phyloP scores from a whole-genome alignment of 2,113 vertebrate species.

The Suncus etruscus region DNA sequence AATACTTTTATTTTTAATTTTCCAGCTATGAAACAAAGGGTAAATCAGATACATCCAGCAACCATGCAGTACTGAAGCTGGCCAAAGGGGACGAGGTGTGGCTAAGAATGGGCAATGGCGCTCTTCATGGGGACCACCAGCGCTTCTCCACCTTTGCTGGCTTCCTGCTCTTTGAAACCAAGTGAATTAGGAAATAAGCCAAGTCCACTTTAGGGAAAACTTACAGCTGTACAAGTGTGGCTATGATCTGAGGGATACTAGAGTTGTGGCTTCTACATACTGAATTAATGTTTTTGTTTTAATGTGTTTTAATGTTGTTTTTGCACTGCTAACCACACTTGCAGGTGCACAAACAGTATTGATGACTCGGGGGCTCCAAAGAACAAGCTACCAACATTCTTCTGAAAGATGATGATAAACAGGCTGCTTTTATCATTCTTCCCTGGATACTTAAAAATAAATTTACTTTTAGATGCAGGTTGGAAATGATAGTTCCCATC shows the following conservation, averaged over 20 bases:
- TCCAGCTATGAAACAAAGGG: conserved; percentile 90
- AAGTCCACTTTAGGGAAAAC: conserved; percentile 43
- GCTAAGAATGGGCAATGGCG: conserved; percentile 91
- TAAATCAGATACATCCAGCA: conserved; percentile 91
- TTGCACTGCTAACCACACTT: conserved; percentile 27
- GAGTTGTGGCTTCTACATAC: conserved; percentile 51
- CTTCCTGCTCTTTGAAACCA: conserved; percentile 92
- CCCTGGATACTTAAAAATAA: neutral
- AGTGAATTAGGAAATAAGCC: conserved; percentile 73
- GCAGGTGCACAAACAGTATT: conserved; percentile 33
- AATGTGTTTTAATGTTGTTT: conserved; percentile 22
- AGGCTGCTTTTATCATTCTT: neutral
- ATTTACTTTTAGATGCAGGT: neutral
- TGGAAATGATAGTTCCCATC: conserved; percentile 28
- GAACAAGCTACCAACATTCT: conserved; percentile 45
- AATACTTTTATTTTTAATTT: conserved; percentile 38
- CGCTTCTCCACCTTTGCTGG: conserved; percentile 92
- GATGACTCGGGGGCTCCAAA: conserved; percentile 54
- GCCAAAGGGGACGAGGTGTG: conserved; percentile 91
- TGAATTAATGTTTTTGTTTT: neutral
- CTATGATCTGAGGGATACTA: conserved; percentile 62
- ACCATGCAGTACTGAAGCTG: conserved; percentile 90
- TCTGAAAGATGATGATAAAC: conserved; percentile 34
- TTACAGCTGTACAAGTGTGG: conserved; percentile 53
- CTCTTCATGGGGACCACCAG: conserved; percentile 91